Percentiles rank a stretch among this genome's conserved stretches.
Conservation (phyloP, 2,797 vertebrate genomes). For the Oreortyx pictus region DNA sequence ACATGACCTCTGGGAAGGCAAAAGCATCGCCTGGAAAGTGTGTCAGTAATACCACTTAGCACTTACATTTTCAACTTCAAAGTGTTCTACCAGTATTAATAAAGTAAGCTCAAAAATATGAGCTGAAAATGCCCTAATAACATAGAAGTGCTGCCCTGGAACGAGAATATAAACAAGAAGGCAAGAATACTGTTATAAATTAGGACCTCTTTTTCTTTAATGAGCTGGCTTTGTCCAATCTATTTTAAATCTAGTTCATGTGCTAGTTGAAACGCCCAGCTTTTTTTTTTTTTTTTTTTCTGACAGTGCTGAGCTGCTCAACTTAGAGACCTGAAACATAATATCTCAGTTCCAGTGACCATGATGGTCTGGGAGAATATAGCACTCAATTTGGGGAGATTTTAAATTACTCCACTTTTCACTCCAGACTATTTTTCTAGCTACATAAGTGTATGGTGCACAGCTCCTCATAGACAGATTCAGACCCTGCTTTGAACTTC, state of each 20-base stretch:
- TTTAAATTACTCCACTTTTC: slow-evolving; percentile 27
- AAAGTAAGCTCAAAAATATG: slow-evolving; percentile 46
- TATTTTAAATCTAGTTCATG: slow-evolving; percentile 45
- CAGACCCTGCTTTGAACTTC: not conserved
- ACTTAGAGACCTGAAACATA: not conserved
- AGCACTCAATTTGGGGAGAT: not conserved
- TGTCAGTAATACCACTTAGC: slow-evolving; percentile 50
- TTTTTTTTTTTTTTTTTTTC: not conserved
- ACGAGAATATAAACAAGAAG: slow-evolving; percentile 24
- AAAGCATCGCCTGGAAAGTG: slow-evolving; percentile 7
- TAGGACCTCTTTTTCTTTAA: slow-evolving; percentile 36
- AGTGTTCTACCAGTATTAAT: slow-evolving; percentile 48
- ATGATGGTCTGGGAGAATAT: not conserved
- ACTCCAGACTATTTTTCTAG: not conserved
- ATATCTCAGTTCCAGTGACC: slow-evolving; percentile 30
- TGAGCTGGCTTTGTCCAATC: slow-evolving; percentile 36
- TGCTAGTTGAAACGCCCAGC: slow-evolving; percentile 28
- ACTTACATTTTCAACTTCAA: slow-evolving; percentile 49
- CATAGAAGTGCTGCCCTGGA: slow-evolving; percentile 25
- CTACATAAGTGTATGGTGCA: not conserved
- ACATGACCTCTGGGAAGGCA: slow-evolving; percentile 44
- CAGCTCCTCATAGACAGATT: not conserved
- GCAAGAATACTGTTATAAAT: slow-evolving; percentile 37
- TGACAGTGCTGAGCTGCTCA: not conserved
- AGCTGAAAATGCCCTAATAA: slow-evolving; percentile 49